These are phyloP conservation scores for Gastrophysa polygoni DNA, from an alignment of 2,888 invertebrate species.

Conservation along the genomic window DNA sequence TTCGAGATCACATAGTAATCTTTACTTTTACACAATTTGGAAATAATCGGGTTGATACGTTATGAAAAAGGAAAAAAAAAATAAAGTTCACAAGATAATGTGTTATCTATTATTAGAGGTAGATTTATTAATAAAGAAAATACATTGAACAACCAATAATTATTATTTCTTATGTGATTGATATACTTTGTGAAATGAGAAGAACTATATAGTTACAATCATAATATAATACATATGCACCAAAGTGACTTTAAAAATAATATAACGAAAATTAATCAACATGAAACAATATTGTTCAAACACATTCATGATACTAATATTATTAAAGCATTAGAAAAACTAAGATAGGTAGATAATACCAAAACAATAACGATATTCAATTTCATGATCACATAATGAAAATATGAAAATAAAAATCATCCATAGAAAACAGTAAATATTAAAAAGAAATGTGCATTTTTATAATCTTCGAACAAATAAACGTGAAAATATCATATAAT, in stretches of 20 bases:
- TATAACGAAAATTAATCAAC: constrained; percentile 43
- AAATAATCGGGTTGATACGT: too few species aligned
- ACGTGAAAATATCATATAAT: constrained; percentile 17
- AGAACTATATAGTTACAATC: constrained; percentile 32
- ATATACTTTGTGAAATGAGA: constrained; percentile 48
- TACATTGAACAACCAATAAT: constrained; percentile 57
- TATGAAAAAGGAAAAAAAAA: not conserved
- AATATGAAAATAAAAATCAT: constrained; percentile 27
- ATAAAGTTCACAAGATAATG: not conserved
- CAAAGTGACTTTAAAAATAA: constrained; percentile 46
- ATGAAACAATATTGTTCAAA: constrained; percentile 40
- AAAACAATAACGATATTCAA: constrained; percentile 33
- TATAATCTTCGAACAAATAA: not conserved
- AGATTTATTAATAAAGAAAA: constrained; percentile 61
- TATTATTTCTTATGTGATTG: constrained; percentile 47
- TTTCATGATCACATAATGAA: constrained; percentile 35
- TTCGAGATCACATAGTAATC: too few species aligned
- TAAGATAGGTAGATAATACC: constrained; percentile 33
- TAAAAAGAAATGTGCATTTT: not conserved
- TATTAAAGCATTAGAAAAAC: constrained; percentile 37
- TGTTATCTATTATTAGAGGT: constrained; percentile 55
- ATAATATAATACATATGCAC: constrained; percentile 50
- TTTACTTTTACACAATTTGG: too few species aligned
- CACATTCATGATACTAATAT: constrained; percentile 31
- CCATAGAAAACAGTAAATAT: constrained; percentile 7